phyloP scores from a whole-genome alignment of 2,113 vertebrate genomes.

The Pelobates fuscus region DNA sequence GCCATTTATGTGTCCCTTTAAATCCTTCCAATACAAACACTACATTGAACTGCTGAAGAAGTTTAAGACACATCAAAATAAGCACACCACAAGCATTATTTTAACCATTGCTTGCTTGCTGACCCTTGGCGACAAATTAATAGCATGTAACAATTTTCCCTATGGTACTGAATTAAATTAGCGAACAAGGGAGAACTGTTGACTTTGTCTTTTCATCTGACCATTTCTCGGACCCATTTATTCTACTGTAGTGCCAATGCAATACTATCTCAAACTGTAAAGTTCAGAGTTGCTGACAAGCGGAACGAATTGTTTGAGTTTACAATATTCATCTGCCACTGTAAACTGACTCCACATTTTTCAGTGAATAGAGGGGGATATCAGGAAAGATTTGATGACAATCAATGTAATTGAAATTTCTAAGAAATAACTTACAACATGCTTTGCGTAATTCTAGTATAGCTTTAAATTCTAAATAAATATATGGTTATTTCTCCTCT shows the following conservation, averaged over 20 bases:
- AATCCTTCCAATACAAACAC: not conserved
- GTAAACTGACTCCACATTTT: constrained; percentile 64
- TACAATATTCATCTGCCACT: constrained; percentile 67
- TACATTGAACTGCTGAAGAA: no score
- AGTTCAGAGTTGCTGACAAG: constrained; percentile 67
- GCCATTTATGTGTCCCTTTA: no score
- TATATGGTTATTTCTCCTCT: no score
- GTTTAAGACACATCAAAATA: no score
- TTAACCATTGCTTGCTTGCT: constrained; percentile 36
- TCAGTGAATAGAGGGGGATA: constrained; percentile 62
- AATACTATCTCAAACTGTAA: constrained; percentile 59
- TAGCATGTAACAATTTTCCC: constrained; percentile 56
- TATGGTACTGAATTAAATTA: constrained; percentile 60
- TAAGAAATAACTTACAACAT: not conserved
- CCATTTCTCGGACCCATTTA: constrained; percentile 68
- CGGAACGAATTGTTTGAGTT: constrained; percentile 66
- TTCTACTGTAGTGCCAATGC: constrained; percentile 59
- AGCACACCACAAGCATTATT: no score
- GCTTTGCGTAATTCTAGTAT: no score
- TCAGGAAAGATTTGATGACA: constrained; percentile 47
- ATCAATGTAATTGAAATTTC: constrained; percentile 55
- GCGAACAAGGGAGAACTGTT: constrained; percentile 58
- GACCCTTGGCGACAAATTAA: constrained; percentile 55
- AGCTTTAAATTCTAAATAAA: no score
- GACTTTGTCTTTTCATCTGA: constrained; percentile 65